Evolutionary conservation across 1,140 invertebrate species (phyloP).

Genomic region (Propsilocerus akamusi): DNA sequence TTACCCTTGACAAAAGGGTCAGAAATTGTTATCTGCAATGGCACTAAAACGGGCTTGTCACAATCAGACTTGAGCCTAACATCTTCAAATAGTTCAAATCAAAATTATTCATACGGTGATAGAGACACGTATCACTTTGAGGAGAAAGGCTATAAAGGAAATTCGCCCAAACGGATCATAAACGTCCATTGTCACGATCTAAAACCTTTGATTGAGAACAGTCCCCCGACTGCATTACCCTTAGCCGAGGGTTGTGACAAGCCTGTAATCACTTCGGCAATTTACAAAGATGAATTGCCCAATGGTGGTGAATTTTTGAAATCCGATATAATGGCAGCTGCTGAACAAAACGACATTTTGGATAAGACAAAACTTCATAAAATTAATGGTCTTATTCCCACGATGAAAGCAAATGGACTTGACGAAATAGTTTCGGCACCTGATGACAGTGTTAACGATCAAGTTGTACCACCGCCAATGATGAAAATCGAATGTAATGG

Average conservation of each 20-base stretch:
- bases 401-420: not conserved
- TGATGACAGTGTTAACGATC: not conserved
- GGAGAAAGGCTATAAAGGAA: slow-evolving; percentile 38
- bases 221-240: slow-evolving; percentile 14
- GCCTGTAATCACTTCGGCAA: slow-evolving; percentile 43
- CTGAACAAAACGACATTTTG: not conserved
- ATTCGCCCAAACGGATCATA: slow-evolving; percentile 9
- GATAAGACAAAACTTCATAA: not conserved
- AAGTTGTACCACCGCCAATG: not conserved
- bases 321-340: not conserved
- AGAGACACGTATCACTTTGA: slow-evolving; percentile 56
- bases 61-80: slow-evolving; percentile 56
- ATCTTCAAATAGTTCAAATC: slow-evolving; percentile 43
- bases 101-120: slow-evolving; percentile 54
- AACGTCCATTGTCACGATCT: not conserved
- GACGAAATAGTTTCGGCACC: not conserved
- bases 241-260: slow-evolving; percentile 35
- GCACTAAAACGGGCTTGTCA: slow-evolving; percentile 47
- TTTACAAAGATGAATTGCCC: slow-evolving; percentile 38
- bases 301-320: slow-evolving; percentile 10
- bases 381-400: not conserved
- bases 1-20: not conserved
- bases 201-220: not conserved
- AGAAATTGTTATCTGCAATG: not conserved
- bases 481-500: not conserved